These are phyloP conservation scores for Microtus oregoni DNA, from an alignment of 2,113 vertebrate genomes.

Conservation along the genomic window DNA sequence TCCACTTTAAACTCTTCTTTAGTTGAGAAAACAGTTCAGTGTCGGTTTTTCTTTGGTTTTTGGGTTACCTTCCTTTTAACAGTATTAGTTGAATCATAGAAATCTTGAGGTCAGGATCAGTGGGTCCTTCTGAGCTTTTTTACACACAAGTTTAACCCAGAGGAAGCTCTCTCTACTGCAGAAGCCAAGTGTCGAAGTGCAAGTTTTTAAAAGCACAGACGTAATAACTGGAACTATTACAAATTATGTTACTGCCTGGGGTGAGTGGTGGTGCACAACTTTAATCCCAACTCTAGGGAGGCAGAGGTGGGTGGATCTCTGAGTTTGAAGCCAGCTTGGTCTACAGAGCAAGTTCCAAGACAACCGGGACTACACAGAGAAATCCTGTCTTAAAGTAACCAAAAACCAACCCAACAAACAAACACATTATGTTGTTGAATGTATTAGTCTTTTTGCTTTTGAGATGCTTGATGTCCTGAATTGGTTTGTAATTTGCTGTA, in stretches of 20 bases:
- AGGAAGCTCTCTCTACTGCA: not conserved
- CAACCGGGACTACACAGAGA: not conserved
- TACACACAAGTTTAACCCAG: constrained; percentile 26
- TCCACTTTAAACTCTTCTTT: not conserved
- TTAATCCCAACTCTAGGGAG: not conserved
- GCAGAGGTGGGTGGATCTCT: not conserved
- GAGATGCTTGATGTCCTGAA: not conserved
- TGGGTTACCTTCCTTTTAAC: not conserved
- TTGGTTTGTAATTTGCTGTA: not conserved
- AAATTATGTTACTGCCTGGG: not conserved
- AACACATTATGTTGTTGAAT: not conserved
- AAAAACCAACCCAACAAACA: not conserved
- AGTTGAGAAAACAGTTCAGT: not conserved
- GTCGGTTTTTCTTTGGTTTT: constrained; percentile 15
- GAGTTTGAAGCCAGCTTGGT: not conserved
- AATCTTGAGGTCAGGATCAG: constrained; percentile 26
- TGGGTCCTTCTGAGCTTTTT: not conserved
- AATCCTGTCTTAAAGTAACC: not conserved
- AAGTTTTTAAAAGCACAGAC: not conserved
- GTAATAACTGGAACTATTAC: not conserved
- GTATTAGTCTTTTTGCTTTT: constrained; percentile 18
- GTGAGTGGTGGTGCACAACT: not conserved
- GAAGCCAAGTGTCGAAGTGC: not conserved
- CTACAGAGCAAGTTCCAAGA: not conserved
- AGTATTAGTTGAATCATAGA: not conserved